Evolutionary conservation across 1,140 invertebrate species (phyloP), one percentile per base, ranked within the genome.

Genomic region (Drosophila albomicans): DNA sequence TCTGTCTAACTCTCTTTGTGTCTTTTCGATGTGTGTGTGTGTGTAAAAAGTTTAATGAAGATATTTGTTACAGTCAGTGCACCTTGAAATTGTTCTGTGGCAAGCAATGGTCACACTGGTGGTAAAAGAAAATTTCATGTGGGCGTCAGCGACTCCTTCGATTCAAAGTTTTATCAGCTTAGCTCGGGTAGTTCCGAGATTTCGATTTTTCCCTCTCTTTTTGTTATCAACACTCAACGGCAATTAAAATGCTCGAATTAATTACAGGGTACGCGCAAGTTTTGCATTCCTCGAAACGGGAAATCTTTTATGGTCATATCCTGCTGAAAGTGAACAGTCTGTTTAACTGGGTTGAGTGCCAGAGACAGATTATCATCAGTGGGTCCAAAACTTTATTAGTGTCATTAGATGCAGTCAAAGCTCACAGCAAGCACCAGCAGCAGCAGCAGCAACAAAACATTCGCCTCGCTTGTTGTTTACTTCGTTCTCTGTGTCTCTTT

Each of bases 51-150:
- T 82, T 85, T 82, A 85, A 85, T 87, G 75, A 85, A 85, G 82
- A 85, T 85, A 85, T 85, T 85, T 85, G 82, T 87, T 85, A 85
- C 82, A 87, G 82, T 87, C 82, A 87, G 75, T 85, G 82, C 82
- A 85, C 82, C 82, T 87, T 82, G 79, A 85, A 85, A 85, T 87
- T 85, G 81, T 85, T 82, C 76, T 84, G 81, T 73, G 80, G 61
- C 80, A 82, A 63, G 58, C 68, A 56, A 46, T 56, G 59, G 68
- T 71, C 59, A 71, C 68, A 71, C 68, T 64, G 62, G 43, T 65
- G 68, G 15, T 20, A 38, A 41, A 57, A 20, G 16, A 20, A 48
- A 16, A 43, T 43, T 43, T 43, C 41, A 43, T 38, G 16, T n/a
- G 3, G 15, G 13, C 52, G 8, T 6, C 30, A 30, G 30, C 5